These are phyloP conservation scores for Carapus acus DNA, from an alignment of 2,797 vertebrate genomes.

Conservation along the genomic window DNA sequence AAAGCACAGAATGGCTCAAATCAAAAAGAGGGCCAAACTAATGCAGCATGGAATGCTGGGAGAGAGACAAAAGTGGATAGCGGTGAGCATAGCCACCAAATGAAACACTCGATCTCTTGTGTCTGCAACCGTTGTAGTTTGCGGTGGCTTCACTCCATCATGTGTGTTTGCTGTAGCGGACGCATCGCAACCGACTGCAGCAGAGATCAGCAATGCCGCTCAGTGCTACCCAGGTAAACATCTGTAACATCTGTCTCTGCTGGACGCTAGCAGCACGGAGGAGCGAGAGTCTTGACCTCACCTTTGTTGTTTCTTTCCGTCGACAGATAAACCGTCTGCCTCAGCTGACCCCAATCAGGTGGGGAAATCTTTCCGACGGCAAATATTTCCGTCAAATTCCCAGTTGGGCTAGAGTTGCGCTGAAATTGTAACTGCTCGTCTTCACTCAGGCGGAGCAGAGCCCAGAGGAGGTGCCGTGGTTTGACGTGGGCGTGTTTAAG, in stretches of 20 bases:
- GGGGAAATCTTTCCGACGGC: background rate
- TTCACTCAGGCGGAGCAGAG: slow-evolving; percentile 47
- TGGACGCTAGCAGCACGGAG: no score
- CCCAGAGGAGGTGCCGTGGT: slow-evolving; percentile 77
- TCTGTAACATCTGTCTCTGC: background rate
- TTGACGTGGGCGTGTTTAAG: slow-evolving; percentile 90
- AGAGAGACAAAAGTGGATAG: slow-evolving; percentile 16
- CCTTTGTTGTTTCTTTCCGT: background rate
- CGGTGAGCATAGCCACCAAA: slow-evolving; percentile 16
- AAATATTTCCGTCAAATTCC: no score
- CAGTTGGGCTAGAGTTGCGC: background rate
- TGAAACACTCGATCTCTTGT: no score
- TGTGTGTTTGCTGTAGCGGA: slow-evolving; percentile 25
- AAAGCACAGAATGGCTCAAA: slow-evolving; percentile 21
- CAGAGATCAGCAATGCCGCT: slow-evolving; percentile 20
- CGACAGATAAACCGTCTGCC: slow-evolving; percentile 27
- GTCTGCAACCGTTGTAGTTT: background rate
- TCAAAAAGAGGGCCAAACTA: slow-evolving; percentile 4
- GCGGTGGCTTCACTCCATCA: background rate
- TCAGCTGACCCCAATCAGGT: slow-evolving; percentile 46
- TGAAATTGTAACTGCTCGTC: background rate
- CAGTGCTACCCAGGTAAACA: slow-evolving; percentile 47
- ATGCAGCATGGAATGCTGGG: slow-evolving; percentile 10
- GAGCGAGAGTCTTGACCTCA: no score
- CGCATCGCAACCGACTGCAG: slow-evolving; percentile 4